phyloP scores from a whole-genome alignment of 2,797 vertebrate genomes.

The Chrysocyon brachyurus region DNA sequence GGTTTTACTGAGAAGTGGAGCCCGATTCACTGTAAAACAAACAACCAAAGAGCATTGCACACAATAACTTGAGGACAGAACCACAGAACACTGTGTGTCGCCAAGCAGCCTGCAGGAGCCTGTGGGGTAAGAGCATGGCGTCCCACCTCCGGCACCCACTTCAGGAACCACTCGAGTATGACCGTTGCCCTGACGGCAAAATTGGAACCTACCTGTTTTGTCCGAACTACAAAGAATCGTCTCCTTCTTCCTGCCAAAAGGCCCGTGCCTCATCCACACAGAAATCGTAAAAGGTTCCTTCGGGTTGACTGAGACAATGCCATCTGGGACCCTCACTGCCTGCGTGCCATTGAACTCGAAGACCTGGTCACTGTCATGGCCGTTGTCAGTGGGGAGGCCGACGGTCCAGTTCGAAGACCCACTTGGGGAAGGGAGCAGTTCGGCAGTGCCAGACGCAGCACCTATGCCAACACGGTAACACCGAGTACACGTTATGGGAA shows the following conservation, averaged over 20 bases:
- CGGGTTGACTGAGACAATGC: slow-evolving; percentile 92
- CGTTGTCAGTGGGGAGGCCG: slow-evolving; percentile 97
- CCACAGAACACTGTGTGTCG: fast-evolving
- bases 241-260: slow-evolving; percentile 96
- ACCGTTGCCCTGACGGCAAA: fast-evolving
- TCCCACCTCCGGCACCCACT: fast-evolving
- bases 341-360: slow-evolving; percentile 99
- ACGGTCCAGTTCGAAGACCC: slow-evolving; percentile 95
- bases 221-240: slow-evolving; percentile 98
- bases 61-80: neutral
- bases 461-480: slow-evolving; percentile 86
- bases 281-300: slow-evolving; percentile 97
- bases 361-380: slow-evolving; percentile 98
- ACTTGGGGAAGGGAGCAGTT: slow-evolving; percentile 96
- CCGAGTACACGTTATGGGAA: fast-evolving
- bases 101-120: neutral
- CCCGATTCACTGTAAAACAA: neutral
- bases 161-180: fast-evolving
- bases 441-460: slow-evolving; percentile 93
- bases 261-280: slow-evolving; percentile 98
- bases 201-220: slow-evolving; percentile 92
- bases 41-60: fast-evolving
- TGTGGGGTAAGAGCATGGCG: fast-evolving
- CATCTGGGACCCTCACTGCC: slow-evolving; percentile 95
- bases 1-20: neutral